Evolutionary conservation across 1,140 invertebrate species (phyloP).

Genomic region (Drosophila santomea): DNA sequence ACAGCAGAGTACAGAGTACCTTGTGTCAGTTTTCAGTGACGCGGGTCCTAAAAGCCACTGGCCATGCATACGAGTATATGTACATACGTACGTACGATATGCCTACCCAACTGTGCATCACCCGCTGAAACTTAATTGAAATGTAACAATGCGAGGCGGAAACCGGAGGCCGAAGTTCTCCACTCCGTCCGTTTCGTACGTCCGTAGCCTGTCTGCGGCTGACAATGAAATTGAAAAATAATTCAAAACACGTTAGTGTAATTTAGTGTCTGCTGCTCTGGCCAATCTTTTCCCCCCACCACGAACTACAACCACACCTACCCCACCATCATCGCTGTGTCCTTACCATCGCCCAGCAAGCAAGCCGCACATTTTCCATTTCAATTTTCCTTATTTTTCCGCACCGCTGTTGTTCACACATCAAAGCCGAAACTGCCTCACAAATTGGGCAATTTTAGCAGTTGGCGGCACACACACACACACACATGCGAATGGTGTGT

Average conservation of each 20-base stretch:
- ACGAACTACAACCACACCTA: no score
- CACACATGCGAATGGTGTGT: slow-evolving; percentile 48
- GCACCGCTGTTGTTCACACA: slow-evolving; percentile 65
- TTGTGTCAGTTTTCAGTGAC: neutral
- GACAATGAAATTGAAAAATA: slow-evolving; percentile 83
- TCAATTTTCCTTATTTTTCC: slow-evolving; percentile 59
- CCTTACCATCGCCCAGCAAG: neutral
- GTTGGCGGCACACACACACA: neutral
- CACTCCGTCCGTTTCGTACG: slow-evolving; percentile 9
- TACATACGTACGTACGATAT: no score
- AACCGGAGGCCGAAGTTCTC: slow-evolving; percentile 44
- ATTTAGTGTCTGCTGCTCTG: slow-evolving; percentile 72
- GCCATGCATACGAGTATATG: neutral
- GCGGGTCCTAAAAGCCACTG: neutral
- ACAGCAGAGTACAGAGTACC: neutral
- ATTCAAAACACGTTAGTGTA: slow-evolving; percentile 84
- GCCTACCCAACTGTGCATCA: neutral
- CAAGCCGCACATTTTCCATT: slow-evolving; percentile 24
- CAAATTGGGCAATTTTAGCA: slow-evolving; percentile 77
- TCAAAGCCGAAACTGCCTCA: slow-evolving; percentile 69
- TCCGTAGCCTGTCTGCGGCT: slow-evolving; percentile 52
- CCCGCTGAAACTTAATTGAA: slow-evolving; percentile 70
- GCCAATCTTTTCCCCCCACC: neutral
- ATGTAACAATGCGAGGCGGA: slow-evolving; percentile 78
- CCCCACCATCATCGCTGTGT: neutral